phyloP scores from a whole-genome alignment of 2,797 vertebrate genomes.

The Scyliorhinus canicula region DNA sequence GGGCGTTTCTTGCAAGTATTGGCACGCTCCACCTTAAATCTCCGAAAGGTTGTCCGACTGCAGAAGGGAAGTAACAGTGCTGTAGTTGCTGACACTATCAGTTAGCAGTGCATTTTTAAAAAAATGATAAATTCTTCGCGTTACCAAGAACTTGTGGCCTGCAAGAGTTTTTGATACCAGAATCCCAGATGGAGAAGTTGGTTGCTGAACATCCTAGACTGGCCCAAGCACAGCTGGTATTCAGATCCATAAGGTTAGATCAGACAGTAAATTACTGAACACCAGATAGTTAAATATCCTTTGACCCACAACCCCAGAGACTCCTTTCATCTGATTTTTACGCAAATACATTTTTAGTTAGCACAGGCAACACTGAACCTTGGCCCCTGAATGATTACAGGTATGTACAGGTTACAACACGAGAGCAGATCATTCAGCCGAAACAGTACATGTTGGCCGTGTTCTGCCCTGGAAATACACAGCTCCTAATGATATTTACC shows the following conservation, averaged over 20 bases:
- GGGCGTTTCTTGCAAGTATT: neutral
- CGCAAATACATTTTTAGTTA: neutral
- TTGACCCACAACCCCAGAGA: neutral
- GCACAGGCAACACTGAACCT: neutral
- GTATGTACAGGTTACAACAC: neutral
- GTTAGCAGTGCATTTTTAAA: neutral
- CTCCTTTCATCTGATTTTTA: neutral
- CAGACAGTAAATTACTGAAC: neutral
- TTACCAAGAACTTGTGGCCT: neutral
- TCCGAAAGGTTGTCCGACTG: neutral
- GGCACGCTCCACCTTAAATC: neutral
- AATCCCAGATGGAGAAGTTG: neutral
- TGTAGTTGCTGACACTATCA: neutral
- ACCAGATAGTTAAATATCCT: neutral
- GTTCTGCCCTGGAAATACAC: neutral
- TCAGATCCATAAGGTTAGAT: neutral
- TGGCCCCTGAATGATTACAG: neutral
- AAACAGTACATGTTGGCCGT: neutral
- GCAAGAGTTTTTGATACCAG: neutral
- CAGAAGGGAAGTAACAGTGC: neutral
- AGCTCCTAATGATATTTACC: neutral
- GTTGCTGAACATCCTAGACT: neutral
- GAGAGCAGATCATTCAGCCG: neutral
- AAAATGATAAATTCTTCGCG: neutral
- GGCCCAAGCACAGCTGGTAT: neutral